Percentiles rank a stretch among this genome's conserved stretches.
phyloP scores from a whole-genome alignment of 1,140 invertebrate genomes.

The Neodiprion virginianus region DNA sequence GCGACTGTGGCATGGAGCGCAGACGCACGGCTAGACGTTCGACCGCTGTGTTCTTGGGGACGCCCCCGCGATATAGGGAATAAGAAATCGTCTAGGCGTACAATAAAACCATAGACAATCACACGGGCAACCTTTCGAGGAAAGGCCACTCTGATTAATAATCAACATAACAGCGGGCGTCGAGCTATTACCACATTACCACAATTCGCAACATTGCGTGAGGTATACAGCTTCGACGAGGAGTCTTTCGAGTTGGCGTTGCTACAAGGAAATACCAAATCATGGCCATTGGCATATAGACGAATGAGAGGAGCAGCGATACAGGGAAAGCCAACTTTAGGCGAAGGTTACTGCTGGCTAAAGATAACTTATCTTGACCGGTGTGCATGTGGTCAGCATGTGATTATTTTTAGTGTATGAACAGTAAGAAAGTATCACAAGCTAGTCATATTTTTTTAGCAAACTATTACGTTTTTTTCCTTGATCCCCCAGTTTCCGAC shows the following conservation, averaged over 20 bases:
- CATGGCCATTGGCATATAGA: neutral
- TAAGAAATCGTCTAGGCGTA: neutral
- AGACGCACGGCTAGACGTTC: too few relatives aligned
- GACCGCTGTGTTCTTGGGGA: too few relatives aligned
- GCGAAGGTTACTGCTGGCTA: neutral
- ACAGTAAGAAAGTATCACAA: neutral
- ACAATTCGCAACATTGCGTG: neutral
- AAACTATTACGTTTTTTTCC: too few relatives aligned
- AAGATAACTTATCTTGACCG: neutral
- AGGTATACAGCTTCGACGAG: too few relatives aligned
- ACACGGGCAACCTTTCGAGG: neutral
- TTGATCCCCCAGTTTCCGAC: too few relatives aligned
- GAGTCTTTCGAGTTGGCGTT: neutral
- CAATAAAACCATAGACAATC: neutral
- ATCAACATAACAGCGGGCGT: neutral
- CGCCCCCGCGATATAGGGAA: too few relatives aligned
- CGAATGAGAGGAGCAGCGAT: neutral
- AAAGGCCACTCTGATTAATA: too few relatives aligned
- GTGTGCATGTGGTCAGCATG: neutral
- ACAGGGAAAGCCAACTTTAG: slow-evolving; percentile 1
- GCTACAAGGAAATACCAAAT: neutral
- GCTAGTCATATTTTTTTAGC: too few relatives aligned
- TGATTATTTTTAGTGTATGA: neutral
- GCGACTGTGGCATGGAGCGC: too few relatives aligned
- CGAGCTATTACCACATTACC: neutral